phyloP scores from a whole-genome alignment of 2,888 invertebrate species.

The Dryocosmus kuriphilus region DNA sequence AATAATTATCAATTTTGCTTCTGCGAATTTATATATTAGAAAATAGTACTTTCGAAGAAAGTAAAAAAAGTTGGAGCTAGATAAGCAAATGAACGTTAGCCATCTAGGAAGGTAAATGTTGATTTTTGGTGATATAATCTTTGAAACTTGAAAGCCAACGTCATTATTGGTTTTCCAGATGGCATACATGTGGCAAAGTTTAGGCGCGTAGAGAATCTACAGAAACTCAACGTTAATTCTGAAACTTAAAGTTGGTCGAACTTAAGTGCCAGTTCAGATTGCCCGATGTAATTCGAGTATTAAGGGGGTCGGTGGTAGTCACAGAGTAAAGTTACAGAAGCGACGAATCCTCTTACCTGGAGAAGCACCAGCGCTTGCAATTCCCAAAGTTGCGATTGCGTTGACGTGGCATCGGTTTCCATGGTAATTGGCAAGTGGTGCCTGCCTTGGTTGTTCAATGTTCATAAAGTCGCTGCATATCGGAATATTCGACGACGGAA shows the following conservation, averaged over 20 bases:
- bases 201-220: conserved; percentile 7
- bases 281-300: conserved; percentile 38
- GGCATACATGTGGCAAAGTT: neutral
- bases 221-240: conserved; percentile 36
- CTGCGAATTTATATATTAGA: too few species aligned
- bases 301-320: neutral
- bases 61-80: too few species aligned
- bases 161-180: conserved; percentile 32
- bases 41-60: too few species aligned
- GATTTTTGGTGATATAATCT: conserved; percentile 2
- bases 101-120: neutral
- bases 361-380: conserved; percentile 4
- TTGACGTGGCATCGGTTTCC: conserved; percentile 31
- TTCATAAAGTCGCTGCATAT: conserved; percentile 5
- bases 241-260: conserved; percentile 34
- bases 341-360: conserved; percentile 20
- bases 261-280: conserved; percentile 36
- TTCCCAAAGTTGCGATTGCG: conserved; percentile 40
- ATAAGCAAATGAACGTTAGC: neutral
- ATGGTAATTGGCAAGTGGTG: conserved; percentile 28
- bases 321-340: conserved; percentile 1
- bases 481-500: neutral
- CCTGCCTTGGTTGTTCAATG: neutral
- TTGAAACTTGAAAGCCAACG: neutral
- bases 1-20: too few species aligned